Base-by-base conservation (phyloP, 2,113 vertebrate genomes). In the Antechinus flavipes region DNA sequence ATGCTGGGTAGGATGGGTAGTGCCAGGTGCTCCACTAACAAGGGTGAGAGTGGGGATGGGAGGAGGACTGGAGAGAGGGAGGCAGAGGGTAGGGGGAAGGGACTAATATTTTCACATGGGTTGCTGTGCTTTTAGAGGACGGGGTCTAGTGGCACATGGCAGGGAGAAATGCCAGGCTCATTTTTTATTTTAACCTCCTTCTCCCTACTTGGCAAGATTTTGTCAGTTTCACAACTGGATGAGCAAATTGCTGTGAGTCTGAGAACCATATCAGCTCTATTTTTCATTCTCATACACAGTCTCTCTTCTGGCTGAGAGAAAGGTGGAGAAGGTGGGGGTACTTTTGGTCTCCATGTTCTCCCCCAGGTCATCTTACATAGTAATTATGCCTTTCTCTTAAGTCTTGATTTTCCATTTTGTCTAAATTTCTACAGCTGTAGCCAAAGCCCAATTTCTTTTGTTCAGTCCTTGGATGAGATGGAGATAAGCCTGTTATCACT, bases 161-260 rank as follows among this genome's bases (percentile, higher is more conserved):
- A 94, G 89, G 52, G 91, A 91, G 42, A 90, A 92, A 42, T 54
- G 91, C 92, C 90, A 93, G 91, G 24, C 47, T 53, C 93, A 47
- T 94, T 42, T 49, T 61, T 49, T 91, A 23, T 94, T 94, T 90
- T 50, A 90, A 90, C 8, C 49, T 90, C 93, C 92, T 89, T 97
- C 55, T 90, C 50, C 84, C 92, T 19, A 23, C 56, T 95, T 96
- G 98, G 97, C 96, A 96, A 24, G 49, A 61, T 30, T 1, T 42
- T 91, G 95, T 92, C 89, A 46, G 96, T 97, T 96, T 95, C 95
- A 97, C 92, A 90, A 91, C 92, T 42, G 3, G 25, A 49, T n/a
- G 8, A 3, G 84, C 50, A 93, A 93, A 89, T 42, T 94, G 96
- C 96, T 90, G 54, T 93, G 93, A 93, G 91, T 92, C 95, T 93